Conservation (phyloP, 2,888 invertebrate species). For the Chromoteleia sp. region DNA sequence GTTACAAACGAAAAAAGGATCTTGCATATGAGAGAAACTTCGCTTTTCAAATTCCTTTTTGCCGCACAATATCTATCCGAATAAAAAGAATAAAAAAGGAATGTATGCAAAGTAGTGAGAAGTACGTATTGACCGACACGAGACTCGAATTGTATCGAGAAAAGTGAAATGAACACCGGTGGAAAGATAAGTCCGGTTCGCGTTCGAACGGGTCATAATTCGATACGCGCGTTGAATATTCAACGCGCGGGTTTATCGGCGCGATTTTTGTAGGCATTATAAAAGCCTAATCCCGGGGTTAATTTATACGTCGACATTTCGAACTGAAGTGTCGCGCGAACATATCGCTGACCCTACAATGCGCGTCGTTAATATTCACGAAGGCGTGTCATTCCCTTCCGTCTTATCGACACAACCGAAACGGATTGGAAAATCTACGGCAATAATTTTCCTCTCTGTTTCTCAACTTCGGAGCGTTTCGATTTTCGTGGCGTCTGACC, state of each 20-base stretch:
- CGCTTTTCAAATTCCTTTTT: not conserved
- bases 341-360: constrained; percentile 46
- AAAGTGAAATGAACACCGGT: constrained; percentile 12
- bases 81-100: not conserved
- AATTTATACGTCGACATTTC: constrained; percentile 24
- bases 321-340: constrained; percentile 23
- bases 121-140: constrained; percentile 4
- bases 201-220: constrained; percentile 23
- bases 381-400: constrained; percentile 48
- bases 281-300: constrained; percentile 11
- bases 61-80: not conserved
- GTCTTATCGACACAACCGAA: constrained; percentile 68
- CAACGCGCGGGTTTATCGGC: constrained; percentile 11
- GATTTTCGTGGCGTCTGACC: constrained; percentile 65
- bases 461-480: constrained; percentile 58
- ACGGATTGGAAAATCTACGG: constrained; percentile 63
- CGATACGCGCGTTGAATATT: constrained; percentile 13
- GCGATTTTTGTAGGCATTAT: constrained; percentile 27
- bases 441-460: constrained; percentile 65
- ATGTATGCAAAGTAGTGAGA: not conserved
- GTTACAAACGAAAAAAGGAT: not conserved
- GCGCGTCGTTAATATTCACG: constrained; percentile 64
- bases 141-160: constrained; percentile 13
- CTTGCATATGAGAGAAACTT: not conserved
- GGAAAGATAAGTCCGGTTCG: constrained; percentile 10